Evolutionary conservation across 2,797 vertebrate species (phyloP).

Genomic region (Sebastolobus altivelis): DNA sequence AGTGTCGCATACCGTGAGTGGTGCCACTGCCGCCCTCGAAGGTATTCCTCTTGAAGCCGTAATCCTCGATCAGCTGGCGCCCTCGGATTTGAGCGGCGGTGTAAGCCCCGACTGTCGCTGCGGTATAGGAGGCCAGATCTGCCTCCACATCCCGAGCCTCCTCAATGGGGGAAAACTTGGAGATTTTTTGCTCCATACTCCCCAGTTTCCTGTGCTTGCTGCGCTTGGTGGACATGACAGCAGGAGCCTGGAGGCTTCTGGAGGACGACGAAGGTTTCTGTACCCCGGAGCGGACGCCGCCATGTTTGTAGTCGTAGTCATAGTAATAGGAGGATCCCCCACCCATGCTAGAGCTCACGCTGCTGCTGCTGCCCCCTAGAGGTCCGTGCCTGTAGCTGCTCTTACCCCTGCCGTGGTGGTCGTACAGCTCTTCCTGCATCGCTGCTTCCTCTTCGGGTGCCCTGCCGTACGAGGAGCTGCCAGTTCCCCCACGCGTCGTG

Average conservation of each 20-base stretch:
- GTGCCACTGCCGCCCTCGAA: slow-evolving; percentile 80
- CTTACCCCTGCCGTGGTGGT: slow-evolving; percentile 93
- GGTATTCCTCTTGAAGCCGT: slow-evolving; percentile 79
- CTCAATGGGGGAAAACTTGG: slow-evolving; percentile 99
- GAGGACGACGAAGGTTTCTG: slow-evolving; percentile 89
- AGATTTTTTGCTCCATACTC: slow-evolving; percentile 97
- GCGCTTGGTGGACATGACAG: slow-evolving; percentile 94
- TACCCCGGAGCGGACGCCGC: slow-evolving; percentile 76
- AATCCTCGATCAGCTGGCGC: slow-evolving; percentile 83
- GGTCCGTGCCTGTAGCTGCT: slow-evolving; percentile 93
- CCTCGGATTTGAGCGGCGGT: slow-evolving; percentile 76
- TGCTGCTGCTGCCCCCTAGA: slow-evolving; percentile 87
- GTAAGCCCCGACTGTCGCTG: slow-evolving; percentile 80
- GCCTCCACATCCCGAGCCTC: slow-evolving; percentile 98
- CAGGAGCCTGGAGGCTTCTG: slow-evolving; percentile 92
- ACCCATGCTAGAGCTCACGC: slow-evolving; percentile 83
- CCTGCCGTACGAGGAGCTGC: slow-evolving; percentile 92
- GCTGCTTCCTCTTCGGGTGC: slow-evolving; percentile 92
- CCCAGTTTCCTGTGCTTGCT: slow-evolving; percentile 97
- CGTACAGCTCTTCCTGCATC: slow-evolving; percentile 94
- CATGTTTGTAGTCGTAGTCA: slow-evolving; percentile 91
- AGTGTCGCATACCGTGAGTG: slow-evolving; percentile 89
- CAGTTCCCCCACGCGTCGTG: slow-evolving; percentile 79
- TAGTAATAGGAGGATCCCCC: slow-evolving; percentile 90
- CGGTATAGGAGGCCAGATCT: slow-evolving; percentile 92